These are phyloP conservation scores for Nyctalus aviator DNA, from an alignment of 2,797 vertebrate species.

Conservation along the genomic window DNA sequence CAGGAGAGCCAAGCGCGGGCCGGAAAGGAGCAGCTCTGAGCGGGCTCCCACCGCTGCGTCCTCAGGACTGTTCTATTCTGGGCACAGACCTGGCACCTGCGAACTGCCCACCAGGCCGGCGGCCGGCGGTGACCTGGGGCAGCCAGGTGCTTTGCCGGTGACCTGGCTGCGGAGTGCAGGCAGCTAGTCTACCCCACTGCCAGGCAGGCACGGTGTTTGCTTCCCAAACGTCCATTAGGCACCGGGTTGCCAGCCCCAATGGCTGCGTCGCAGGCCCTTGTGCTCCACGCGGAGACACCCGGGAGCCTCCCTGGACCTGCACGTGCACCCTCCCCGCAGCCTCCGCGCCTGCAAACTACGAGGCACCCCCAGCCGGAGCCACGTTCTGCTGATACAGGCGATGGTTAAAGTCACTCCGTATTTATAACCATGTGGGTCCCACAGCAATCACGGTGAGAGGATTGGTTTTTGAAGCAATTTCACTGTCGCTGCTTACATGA, in stretches of 20 bases:
- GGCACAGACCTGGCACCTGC: neutral
- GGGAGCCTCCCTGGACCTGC: neutral
- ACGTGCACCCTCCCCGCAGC: neutral
- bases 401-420: constrained; percentile 57
- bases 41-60: neutral
- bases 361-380: constrained; percentile 57
- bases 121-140: accelerated
- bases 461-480: constrained; percentile 72
- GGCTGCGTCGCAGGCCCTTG: accelerated
- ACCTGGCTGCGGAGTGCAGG: constrained; percentile 32
- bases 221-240: neutral
- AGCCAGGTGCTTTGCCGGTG: neutral
- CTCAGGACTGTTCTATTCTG: accelerated
- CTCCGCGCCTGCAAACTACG: neutral
- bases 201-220: neutral
- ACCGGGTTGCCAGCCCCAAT: neutral
- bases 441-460: constrained; percentile 63
- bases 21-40: neutral
- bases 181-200: constrained; percentile 4
- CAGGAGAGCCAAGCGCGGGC: neutral
- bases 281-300: accelerated
- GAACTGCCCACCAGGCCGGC: neutral
- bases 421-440: constrained; percentile 67
- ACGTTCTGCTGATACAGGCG: constrained; percentile 58
- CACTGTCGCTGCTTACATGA: constrained; percentile 63